Evolutionary conservation across 2,113 vertebrate genomes (phyloP).

Genomic region (Perca schrenkii): DNA sequence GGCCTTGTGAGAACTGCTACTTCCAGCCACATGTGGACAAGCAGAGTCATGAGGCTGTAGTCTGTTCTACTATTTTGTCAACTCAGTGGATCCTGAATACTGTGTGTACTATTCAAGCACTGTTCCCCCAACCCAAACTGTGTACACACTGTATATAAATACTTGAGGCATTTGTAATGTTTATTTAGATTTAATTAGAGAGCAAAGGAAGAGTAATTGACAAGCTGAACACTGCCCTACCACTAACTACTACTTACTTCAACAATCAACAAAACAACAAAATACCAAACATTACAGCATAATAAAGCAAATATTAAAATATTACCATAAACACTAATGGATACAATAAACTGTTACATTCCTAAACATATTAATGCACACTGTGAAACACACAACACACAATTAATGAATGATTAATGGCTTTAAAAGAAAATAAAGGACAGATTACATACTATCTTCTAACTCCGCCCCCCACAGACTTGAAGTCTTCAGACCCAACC

Average conservation of each 20-base stretch:
- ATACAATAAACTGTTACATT: too few species aligned
- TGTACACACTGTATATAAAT: neutral
- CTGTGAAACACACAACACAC: too few species aligned
- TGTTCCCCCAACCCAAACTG: neutral
- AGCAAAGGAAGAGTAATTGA: too few species aligned
- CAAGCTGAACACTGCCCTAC: rapidly evolving
- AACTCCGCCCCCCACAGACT: too few species aligned
- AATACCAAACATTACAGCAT: neutral
- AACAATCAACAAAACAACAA: neutral
- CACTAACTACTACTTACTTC: neutral
- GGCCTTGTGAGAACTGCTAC: too few species aligned
- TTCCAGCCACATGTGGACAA: neutral
- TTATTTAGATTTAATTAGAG: neutral
- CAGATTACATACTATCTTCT: too few species aligned
- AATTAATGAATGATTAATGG: too few species aligned
- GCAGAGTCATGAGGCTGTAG: neutral
- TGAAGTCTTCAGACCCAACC: too few species aligned
- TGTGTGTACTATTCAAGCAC: neutral
- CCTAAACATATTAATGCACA: too few species aligned
- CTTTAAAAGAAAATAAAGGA: too few species aligned
- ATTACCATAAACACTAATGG: too few species aligned
- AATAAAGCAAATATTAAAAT: neutral
- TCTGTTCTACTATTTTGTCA: neutral
- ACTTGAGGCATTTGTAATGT: neutral
- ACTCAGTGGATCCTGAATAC: neutral